These are phyloP conservation scores for Ochotona curzoniae DNA, from an alignment of 2,113 vertebrate genomes.

Conservation along the genomic window DNA sequence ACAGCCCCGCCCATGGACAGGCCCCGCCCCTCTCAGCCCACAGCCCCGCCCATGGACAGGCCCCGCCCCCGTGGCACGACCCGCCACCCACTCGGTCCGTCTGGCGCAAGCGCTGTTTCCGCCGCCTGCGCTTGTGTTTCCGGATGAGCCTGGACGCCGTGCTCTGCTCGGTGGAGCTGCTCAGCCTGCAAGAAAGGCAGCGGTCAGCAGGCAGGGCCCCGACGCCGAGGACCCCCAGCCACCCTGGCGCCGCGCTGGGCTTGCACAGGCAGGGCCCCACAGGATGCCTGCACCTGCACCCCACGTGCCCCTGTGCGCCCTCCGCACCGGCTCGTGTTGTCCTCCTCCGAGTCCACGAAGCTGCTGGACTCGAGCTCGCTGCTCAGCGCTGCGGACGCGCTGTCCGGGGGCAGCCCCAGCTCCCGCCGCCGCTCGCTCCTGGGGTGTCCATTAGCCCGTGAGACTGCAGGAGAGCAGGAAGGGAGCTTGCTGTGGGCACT, in stretches of 20 bases:
- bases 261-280: too few species aligned
- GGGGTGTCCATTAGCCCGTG: slow-evolving; percentile 93
- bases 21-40: not conserved
- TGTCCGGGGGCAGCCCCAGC: slow-evolving; percentile 93
- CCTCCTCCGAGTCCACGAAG: slow-evolving; percentile 95
- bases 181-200: slow-evolving; percentile 87
- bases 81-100: slow-evolving; percentile 92
- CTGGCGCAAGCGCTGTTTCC: slow-evolving; percentile 96
- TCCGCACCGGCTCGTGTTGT: slow-evolving; percentile 94
- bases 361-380: slow-evolving; percentile 98
- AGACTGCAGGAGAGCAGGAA: too few species aligned
- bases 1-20: too few species aligned
- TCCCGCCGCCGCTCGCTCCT: slow-evolving; percentile 93
- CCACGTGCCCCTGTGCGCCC: too few species aligned
- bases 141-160: slow-evolving; percentile 96
- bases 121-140: slow-evolving; percentile 94
- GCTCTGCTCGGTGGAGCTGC: slow-evolving; percentile 97
- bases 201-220: not conserved
- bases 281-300: not conserved
- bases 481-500: too few species aligned
- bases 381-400: slow-evolving; percentile 93
- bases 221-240: not conserved
- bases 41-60: too few species aligned
- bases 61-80: accelerated
- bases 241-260: too few species aligned